Evolutionary conservation across 1,140 invertebrate species (phyloP).

Genomic region (Micrasema longulum): DNA sequence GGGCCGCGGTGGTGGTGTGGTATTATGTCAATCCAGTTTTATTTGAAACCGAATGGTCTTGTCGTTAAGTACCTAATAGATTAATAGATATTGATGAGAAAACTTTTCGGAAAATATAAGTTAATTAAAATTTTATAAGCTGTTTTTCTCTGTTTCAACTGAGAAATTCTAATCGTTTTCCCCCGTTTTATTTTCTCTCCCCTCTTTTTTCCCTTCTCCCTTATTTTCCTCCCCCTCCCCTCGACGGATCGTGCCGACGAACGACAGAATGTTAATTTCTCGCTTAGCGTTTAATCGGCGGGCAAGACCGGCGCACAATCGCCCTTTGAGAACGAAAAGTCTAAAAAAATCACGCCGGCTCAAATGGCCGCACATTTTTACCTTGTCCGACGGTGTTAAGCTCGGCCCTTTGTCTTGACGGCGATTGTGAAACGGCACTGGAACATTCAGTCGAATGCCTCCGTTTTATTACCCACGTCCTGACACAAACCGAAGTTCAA

Average conservation of each 20-base stretch:
- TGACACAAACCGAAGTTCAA: not conserved
- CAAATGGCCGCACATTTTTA: conserved; percentile 2
- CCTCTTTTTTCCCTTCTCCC: not conserved
- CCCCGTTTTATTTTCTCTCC: too few relatives aligned
- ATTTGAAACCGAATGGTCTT: too few relatives aligned
- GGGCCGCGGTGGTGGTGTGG: too few relatives aligned
- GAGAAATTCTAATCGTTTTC: too few relatives aligned
- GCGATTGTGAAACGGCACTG: conserved; percentile 22
- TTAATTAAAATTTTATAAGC: too few relatives aligned
- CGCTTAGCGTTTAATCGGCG: conserved; percentile 1
- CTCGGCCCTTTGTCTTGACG: not conserved
- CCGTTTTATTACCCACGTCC: conserved; percentile 12
- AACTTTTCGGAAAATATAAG: too few relatives aligned
- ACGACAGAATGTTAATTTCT: conserved; percentile 21
- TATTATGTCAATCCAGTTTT: too few relatives aligned
- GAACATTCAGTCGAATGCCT: conserved; percentile 15
- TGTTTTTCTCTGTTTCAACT: too few relatives aligned
- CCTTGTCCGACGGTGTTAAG: not conserved
- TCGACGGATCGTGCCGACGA: not conserved
- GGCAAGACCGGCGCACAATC: conserved; percentile 3
- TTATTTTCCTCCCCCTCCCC: not conserved
- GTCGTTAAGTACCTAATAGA: too few relatives aligned
- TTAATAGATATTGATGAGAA: too few relatives aligned
- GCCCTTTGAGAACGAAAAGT: not conserved
- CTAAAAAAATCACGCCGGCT: not conserved